Evolutionary conservation across 2,888 invertebrate genomes (phyloP).

Genomic region (Ceraclea dissimilis): DNA sequence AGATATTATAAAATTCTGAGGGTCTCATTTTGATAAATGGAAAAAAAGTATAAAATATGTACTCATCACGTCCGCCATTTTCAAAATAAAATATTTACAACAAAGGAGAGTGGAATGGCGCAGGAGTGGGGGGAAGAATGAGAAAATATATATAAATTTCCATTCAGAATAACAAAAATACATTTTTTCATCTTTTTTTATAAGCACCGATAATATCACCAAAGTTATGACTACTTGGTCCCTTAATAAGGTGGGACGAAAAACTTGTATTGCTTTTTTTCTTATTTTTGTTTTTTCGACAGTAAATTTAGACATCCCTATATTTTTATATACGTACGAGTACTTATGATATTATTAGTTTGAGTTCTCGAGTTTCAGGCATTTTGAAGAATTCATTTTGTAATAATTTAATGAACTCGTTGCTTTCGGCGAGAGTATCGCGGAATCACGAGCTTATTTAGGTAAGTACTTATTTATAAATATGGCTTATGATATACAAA

Average conservation of each 20-base stretch:
- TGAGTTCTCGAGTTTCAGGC: too few relatives aligned
- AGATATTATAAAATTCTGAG: background rate
- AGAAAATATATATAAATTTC: background rate
- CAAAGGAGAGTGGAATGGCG: background rate
- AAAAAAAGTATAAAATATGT: background rate
- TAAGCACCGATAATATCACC: conserved; percentile 16
- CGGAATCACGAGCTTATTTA: too few relatives aligned
- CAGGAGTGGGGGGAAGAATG: background rate
- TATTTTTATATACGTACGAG: too few relatives aligned
- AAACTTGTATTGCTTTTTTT: too few relatives aligned
- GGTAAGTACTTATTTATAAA: too few relatives aligned
- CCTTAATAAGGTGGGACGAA: background rate
- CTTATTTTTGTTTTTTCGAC: too few relatives aligned
- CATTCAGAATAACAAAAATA: conserved; percentile 1
- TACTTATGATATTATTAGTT: too few relatives aligned
- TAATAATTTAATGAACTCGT: too few relatives aligned
- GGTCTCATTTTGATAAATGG: background rate
- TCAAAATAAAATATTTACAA: background rate
- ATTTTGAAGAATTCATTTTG: too few relatives aligned
- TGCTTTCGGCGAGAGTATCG: too few relatives aligned
- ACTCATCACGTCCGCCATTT: background rate
- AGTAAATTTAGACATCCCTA: too few relatives aligned
- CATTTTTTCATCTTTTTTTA: conserved; percentile 3
- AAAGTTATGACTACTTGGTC: conserved; percentile 8
- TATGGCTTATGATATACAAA: too few relatives aligned